phyloP scores from a whole-genome alignment of 2,113 vertebrate species.

The Phocoena phocoena region DNA sequence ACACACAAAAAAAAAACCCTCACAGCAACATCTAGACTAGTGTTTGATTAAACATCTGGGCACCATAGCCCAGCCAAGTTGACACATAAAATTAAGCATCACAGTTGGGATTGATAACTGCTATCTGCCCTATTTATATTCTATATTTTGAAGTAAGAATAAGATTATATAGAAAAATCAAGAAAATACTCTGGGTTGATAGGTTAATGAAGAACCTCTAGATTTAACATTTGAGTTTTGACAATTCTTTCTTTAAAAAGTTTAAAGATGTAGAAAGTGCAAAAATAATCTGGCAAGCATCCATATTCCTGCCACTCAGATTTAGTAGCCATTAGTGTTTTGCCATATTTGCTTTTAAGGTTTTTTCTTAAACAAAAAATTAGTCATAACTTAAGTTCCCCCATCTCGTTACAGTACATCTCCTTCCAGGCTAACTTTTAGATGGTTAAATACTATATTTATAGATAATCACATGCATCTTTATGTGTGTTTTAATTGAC shows the following conservation, averaged over 20 bases:
- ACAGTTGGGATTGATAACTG: background rate
- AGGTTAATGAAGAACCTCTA: background rate
- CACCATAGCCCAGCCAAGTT: background rate
- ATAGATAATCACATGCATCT: background rate
- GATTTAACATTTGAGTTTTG: background rate
- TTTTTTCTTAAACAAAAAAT: background rate
- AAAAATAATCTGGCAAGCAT: background rate
- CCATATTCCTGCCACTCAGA: background rate
- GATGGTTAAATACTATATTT: background rate
- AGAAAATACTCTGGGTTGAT: background rate
- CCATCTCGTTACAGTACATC: rapidly evolving
- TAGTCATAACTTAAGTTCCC: background rate
- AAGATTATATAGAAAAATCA: background rate
- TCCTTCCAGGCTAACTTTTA: background rate
- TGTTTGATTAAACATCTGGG: background rate
- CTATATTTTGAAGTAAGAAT: background rate
- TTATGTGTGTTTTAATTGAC: background rate
- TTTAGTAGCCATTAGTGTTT: background rate
- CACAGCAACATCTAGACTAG: background rate
- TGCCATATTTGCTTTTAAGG: background rate
- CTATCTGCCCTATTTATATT: background rate
- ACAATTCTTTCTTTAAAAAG: background rate
- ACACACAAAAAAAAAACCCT: background rate
- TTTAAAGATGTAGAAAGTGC: background rate
- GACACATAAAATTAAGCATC: background rate